phyloP scores from a whole-genome alignment of 2,888 invertebrate species.

The Margaritifera margaritifera region DNA sequence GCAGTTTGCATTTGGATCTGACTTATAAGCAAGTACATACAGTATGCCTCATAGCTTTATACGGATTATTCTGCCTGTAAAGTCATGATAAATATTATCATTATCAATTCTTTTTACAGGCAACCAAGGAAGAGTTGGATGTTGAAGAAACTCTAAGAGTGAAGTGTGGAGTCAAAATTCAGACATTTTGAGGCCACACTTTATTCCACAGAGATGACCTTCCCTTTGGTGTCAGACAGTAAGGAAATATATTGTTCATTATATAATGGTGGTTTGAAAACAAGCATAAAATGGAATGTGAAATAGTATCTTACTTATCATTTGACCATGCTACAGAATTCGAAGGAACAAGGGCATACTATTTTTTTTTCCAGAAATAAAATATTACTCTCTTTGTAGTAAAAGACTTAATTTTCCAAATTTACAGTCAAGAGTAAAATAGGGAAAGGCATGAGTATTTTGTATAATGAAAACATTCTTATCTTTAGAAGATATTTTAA shows the following conservation, averaged over 20 bases:
- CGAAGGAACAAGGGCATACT: too few species aligned
- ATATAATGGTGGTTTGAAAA: not conserved
- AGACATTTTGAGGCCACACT: slow-evolving; percentile 60
- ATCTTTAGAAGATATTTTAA: too few species aligned
- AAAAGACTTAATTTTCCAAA: too few species aligned
- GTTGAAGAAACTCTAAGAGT: slow-evolving; percentile 51
- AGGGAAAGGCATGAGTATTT: too few species aligned
- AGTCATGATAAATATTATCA: not conserved
- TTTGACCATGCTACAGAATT: not conserved
- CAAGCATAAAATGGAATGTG: not conserved
- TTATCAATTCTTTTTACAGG: slow-evolving; percentile 32
- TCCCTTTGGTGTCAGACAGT: slow-evolving; percentile 55
- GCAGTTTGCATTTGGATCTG: too few species aligned
- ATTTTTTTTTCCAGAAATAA: too few species aligned
- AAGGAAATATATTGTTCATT: slow-evolving; percentile 15
- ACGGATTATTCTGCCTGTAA: not conserved
- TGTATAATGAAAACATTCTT: too few species aligned
- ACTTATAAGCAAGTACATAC: too few species aligned
- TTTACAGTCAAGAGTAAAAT: too few species aligned
- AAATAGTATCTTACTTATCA: not conserved
- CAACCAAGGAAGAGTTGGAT: slow-evolving; percentile 59
- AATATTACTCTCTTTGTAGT: too few species aligned
- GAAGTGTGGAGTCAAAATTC: slow-evolving; percentile 42
- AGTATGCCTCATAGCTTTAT: too few species aligned
- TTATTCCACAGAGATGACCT: slow-evolving; percentile 63